Conservation (phyloP, 2,797 vertebrate genomes). For the Sparidentex hasta region DNA sequence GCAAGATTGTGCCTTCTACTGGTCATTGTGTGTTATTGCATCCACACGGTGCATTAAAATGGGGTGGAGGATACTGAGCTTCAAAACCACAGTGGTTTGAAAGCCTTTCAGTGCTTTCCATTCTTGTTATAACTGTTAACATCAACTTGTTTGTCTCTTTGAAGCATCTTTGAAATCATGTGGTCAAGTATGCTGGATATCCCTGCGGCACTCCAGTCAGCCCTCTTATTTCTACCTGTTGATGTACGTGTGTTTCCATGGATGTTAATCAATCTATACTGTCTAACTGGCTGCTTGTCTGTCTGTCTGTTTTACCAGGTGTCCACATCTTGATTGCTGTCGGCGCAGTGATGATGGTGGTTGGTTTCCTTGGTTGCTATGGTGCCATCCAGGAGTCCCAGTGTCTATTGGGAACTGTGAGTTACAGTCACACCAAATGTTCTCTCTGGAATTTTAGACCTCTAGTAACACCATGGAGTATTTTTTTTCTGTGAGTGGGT, state of each 20-base stretch:
- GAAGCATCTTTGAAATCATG: background rate
- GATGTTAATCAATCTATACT: background rate
- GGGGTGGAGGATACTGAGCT: background rate
- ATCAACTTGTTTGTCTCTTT: background rate
- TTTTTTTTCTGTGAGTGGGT: background rate
- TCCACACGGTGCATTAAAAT: background rate
- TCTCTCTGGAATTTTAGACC: background rate
- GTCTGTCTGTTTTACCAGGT: slow-evolving; percentile 78
- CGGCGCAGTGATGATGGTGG: slow-evolving; percentile 98
- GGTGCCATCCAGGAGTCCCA: slow-evolving; percentile 99
- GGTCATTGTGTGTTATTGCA: slow-evolving; percentile 25
- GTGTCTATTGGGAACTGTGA: slow-evolving; percentile 97
- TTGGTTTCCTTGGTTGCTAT: slow-evolving; percentile 98
- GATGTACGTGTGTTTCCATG: background rate
- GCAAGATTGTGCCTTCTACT: slow-evolving; percentile 55
- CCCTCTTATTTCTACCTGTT: background rate
- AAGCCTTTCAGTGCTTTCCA: slow-evolving; percentile 13
- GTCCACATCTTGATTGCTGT: slow-evolving; percentile 97
- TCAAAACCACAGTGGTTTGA: slow-evolving; percentile 2
- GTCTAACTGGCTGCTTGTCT: slow-evolving; percentile 2
- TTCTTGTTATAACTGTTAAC: background rate
- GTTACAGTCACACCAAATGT: slow-evolving; percentile 54
- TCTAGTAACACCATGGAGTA: background rate
- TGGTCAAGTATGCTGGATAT: background rate
- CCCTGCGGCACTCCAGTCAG: background rate